A percentile compares a stretch with the other conserved stretches of the same genome.
Conservation (phyloP, 30 jellyfish, hydroid and myxozoan genomes). For the Nemopilema nomurai region DNA sequence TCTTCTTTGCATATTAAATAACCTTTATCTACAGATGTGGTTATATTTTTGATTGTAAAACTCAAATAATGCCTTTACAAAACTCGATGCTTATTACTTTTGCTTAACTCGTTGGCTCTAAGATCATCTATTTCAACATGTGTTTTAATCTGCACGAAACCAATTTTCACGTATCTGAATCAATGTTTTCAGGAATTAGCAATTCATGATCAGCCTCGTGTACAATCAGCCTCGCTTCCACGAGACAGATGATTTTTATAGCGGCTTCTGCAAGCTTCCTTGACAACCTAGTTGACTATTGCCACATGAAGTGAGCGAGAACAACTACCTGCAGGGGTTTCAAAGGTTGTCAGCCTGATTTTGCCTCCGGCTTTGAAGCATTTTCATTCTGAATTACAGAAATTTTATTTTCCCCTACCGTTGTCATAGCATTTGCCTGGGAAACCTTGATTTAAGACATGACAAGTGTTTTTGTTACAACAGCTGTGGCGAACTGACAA, state of each 20-base stretch:
- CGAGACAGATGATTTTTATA: neutral
- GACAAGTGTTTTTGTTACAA: too few relatives aligned
- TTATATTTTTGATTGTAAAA: conserved; percentile 37
- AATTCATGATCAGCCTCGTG: neutral
- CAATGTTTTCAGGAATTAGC: conserved; percentile 14
- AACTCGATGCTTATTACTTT: conserved; percentile 28
- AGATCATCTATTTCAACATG: conserved; percentile 31
- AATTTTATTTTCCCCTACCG: too few relatives aligned
- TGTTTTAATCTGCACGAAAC: conserved; percentile 48
- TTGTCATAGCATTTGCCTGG: too few relatives aligned
- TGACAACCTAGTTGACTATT: neutral
- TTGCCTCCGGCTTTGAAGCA: too few relatives aligned
- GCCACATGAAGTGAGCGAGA: too few relatives aligned
- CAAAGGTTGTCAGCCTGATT: too few relatives aligned
- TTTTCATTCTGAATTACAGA: too few relatives aligned
- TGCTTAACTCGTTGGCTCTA: conserved; percentile 53
- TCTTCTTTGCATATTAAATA: conserved; percentile 42
- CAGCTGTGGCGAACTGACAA: too few relatives aligned
- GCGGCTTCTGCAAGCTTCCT: neutral
- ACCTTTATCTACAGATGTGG: conserved; percentile 45
- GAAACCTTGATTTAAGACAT: too few relatives aligned
- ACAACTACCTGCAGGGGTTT: too few relatives aligned
- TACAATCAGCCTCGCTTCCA: neutral
- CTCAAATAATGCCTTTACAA: conserved; percentile 33
- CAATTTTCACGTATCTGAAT: conserved; percentile 36